A percentile compares a stretch with the other conserved stretches of the same genome.
These are phyloP conservation scores for Phacellophora camtschatica DNA, from an alignment of 30 jellyfish, hydroid and myxozoan species.

Conservation along the genomic window DNA sequence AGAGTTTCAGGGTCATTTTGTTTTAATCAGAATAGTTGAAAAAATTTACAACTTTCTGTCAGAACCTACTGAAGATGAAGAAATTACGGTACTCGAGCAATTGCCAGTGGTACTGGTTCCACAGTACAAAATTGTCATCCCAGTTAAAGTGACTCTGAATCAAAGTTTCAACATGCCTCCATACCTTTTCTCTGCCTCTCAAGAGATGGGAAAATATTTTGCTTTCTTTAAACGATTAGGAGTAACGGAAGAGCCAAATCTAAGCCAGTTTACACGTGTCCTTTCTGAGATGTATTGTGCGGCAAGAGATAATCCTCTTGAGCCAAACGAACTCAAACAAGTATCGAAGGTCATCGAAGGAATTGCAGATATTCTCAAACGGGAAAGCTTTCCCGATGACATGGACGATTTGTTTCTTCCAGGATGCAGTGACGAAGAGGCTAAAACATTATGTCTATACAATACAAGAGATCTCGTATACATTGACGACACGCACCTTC, in stretches of 20 bases:
- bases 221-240: conserved; percentile 39
- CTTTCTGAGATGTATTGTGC: conserved; percentile 4
- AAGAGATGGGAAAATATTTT: conserved; percentile 16
- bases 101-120: neutral
- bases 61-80: neutral
- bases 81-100: neutral
- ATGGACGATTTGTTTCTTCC: conserved; percentile 42
- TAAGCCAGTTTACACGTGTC: neutral
- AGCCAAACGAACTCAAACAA: conserved; percentile 41
- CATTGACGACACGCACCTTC: conserved; percentile 44
- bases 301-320: neutral
- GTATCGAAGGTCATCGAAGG: neutral
- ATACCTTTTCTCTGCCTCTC: conserved; percentile 26
- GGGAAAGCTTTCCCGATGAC: neutral
- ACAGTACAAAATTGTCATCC: neutral
- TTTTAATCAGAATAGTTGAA: neutral
- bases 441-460: neutral
- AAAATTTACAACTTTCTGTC: neutral
- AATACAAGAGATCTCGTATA: conserved; percentile 24
- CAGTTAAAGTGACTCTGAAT: conserved; percentile 14
- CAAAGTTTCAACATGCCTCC: conserved; percentile 40
- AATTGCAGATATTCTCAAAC: neutral
- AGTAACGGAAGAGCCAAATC: conserved; percentile 21
- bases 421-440: conserved; percentile 1
- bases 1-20: neutral